These are phyloP conservation scores for Sinocyclocheilus anophthalmus DNA, from an alignment of 2,113 vertebrate species.

Conservation along the genomic window DNA sequence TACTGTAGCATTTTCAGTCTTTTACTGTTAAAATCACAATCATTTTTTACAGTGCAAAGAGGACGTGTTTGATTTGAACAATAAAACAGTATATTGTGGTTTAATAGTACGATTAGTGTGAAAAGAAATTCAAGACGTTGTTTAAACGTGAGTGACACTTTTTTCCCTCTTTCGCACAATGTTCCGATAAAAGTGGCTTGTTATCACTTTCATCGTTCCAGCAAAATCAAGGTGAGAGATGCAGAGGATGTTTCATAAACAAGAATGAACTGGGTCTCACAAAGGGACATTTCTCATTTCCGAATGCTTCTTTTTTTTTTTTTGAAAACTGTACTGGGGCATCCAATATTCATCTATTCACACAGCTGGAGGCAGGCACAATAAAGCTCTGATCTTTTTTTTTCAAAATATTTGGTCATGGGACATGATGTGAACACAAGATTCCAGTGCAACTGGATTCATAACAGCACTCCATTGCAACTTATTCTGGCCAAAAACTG, in stretches of 20 bases:
- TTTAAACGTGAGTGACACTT: background rate
- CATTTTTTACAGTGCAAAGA: too few species aligned
- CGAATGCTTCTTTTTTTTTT: background rate
- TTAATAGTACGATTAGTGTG: background rate
- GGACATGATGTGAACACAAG: background rate
- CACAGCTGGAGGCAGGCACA: background rate
- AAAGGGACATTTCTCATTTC: conserved; percentile 38
- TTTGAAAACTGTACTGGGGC: background rate
- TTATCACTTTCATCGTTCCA: background rate
- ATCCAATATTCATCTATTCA: background rate
- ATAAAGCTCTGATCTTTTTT: background rate
- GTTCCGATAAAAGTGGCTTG: background rate
- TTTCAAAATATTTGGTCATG: background rate
- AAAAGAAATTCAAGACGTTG: too few species aligned
- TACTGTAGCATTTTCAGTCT: too few species aligned
- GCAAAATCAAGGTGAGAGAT: background rate
- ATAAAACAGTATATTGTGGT: background rate
- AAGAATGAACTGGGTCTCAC: conserved; percentile 20
- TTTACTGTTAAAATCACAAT: too few species aligned
- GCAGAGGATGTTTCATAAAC: conserved; percentile 41
- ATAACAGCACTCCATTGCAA: background rate
- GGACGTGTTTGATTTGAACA: background rate
- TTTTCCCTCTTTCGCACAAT: background rate
- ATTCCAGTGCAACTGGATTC: background rate
- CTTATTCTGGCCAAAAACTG: background rate